Evolutionary conservation across 2,888 invertebrate species (phyloP), one percentile per base, ranked within the genome.

Genomic region (Atherix ibis): DNA sequence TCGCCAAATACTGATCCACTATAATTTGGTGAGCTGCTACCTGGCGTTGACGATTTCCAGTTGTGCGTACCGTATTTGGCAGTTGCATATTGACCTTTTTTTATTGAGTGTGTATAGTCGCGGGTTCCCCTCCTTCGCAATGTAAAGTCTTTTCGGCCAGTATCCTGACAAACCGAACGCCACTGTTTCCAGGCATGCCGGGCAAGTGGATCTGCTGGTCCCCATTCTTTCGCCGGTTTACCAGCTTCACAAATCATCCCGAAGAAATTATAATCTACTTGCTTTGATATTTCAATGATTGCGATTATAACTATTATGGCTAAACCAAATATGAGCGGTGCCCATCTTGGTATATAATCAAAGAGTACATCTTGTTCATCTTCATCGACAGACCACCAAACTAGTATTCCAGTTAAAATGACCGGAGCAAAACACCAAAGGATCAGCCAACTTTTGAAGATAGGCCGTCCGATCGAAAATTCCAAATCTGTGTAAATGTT

Each of bases 161-260:
- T 61, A 25, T 62, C 62, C 39, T 58, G 60, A 18, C 62, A 62
- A 3, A 62, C 62, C 1, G 58, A 53, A 17, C 59, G 53, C 62
- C 62, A 62, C 38, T 62, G 62, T 42, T 61, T 62, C 62, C 62
- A 62, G 16, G 62, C 56, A 37, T 62, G 62, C 1, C 62, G 48
- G 0, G 61, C 61, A 37, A 62, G 39, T 0, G 62, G 62, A 48
- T 62, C 62, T 2, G 60, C 60, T 9, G 62, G 62, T 3, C 62
- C 62, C 62, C 62, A 62, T 45, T 62, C 62, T 40, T 61, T 61
- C 3, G 62, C 58, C n/a, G 61, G 51, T 31, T 58, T 59, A 0
- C 59, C 57, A 3, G 62, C 59, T 40, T 61, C 62, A 34, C 57
- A 58, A 12, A 62, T 62, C 60, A 60, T 60, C 36, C 61, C 59